A percentile compares a stretch with the other conserved stretches of the same genome.
phyloP scores from a whole-genome alignment of 1,140 invertebrate species.

The Heliothis subflexa region DNA sequence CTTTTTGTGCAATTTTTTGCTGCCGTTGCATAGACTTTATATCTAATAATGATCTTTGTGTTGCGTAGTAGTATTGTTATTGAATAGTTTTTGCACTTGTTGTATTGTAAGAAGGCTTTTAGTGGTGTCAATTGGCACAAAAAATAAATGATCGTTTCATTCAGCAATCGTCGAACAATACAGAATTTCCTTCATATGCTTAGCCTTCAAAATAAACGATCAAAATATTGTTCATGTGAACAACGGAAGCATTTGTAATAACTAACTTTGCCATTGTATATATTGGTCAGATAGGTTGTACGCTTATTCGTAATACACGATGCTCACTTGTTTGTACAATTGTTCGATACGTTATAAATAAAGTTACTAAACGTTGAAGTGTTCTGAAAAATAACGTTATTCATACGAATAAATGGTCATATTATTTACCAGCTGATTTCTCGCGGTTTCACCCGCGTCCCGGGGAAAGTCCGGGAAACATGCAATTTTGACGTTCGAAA shows the following conservation, averaged over 20 bases:
- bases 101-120: too few relatives aligned
- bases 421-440: too few relatives aligned
- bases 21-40: not conserved
- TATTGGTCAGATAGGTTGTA: not conserved
- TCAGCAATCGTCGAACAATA: not conserved
- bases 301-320: not conserved
- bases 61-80: not conserved
- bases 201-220: not conserved
- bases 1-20: slow-evolving; percentile 6
- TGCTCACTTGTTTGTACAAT: slow-evolving; percentile 9
- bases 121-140: not conserved
- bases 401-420: too few relatives aligned
- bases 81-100: not conserved
- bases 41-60: not conserved
- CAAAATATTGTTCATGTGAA: not conserved
- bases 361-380: too few relatives aligned
- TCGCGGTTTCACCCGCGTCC: too few relatives aligned
- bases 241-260: slow-evolving; percentile 16
- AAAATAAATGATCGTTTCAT: not conserved
- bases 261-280: slow-evolving; percentile 17
- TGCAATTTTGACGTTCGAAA: too few relatives aligned
- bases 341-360: not conserved
- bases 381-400: too few relatives aligned
- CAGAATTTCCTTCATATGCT: not conserved
- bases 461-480: too few relatives aligned